Percentiles rank a stretch among this genome's conserved stretches.
Evolutionary conservation across 2,797 vertebrate genomes (phyloP).

Genomic region (Myiothlypis chrysogaster): DNA sequence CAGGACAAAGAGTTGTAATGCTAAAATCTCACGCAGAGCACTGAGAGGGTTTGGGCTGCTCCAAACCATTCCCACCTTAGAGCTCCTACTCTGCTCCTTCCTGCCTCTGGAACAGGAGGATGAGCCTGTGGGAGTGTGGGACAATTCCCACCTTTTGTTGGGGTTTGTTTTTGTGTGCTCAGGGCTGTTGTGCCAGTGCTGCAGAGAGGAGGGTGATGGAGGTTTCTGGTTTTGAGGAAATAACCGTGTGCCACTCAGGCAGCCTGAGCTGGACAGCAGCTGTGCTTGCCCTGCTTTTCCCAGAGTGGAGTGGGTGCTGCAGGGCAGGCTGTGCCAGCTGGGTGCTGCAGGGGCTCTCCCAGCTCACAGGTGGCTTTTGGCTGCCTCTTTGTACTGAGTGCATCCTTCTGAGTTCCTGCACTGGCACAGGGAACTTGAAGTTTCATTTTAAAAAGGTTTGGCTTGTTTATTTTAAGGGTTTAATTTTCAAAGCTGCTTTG

Average conservation of each 20-base stretch:
- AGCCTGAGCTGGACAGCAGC: not conserved
- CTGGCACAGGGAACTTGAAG: not conserved
- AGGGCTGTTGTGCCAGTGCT: not conserved
- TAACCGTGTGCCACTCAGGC: not conserved
- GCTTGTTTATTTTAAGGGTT: not conserved
- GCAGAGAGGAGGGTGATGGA: not conserved
- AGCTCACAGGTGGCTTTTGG: not conserved
- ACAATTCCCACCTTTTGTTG: not conserved
- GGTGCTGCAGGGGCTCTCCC: not conserved
- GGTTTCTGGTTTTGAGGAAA: not conserved
- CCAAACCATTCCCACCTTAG: not conserved
- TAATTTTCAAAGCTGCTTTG: not conserved
- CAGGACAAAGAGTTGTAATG: not conserved
- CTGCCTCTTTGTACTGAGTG: not conserved
- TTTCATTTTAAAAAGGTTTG: not conserved
- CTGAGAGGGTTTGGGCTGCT: not conserved
- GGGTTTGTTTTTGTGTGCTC: not conserved
- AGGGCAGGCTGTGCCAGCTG: not conserved
- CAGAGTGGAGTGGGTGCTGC: not conserved
- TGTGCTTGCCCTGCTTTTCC: not conserved
- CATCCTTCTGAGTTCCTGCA: not conserved
- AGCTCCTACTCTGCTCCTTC: not conserved
- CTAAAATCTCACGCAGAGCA: not conserved
- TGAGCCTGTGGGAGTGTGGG: fast-evolving
- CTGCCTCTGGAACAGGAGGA: not conserved